These are phyloP conservation scores for Rhysida immarginata DNA, from an alignment of 1,140 invertebrate genomes.

Conservation along the genomic window DNA sequence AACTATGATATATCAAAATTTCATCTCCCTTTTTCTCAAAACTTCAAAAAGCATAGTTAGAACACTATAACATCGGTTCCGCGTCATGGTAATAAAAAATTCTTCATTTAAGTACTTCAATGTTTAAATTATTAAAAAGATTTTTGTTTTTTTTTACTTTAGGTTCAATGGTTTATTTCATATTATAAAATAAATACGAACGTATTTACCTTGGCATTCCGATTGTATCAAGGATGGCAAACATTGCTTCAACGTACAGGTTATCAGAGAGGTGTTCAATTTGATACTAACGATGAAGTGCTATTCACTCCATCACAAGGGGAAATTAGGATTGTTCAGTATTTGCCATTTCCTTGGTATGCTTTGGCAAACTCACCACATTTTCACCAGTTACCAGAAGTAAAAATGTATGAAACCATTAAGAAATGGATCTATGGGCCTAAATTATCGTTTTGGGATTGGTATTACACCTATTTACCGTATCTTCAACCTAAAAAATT, in stretches of 20 bases:
- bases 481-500: neutral
- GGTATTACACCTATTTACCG: neutral
- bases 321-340: neutral
- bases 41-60: no score
- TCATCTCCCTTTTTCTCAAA: no score
- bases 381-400: neutral
- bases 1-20: no score
- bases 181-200: no score
- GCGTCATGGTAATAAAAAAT: no score
- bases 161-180: no score
- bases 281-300: neutral
- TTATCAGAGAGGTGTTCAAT: neutral
- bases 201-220: no score
- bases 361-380: neutral
- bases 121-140: no score
- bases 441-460: neutral
- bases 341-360: neutral
- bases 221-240: neutral
- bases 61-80: no score
- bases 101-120: no score
- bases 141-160: no score
- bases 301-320: neutral
- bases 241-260: neutral
- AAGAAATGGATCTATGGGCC: neutral
- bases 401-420: neutral